These are phyloP conservation scores for Galeruca laticollis DNA, from an alignment of 2,888 invertebrate genomes.

Conservation along the genomic window DNA sequence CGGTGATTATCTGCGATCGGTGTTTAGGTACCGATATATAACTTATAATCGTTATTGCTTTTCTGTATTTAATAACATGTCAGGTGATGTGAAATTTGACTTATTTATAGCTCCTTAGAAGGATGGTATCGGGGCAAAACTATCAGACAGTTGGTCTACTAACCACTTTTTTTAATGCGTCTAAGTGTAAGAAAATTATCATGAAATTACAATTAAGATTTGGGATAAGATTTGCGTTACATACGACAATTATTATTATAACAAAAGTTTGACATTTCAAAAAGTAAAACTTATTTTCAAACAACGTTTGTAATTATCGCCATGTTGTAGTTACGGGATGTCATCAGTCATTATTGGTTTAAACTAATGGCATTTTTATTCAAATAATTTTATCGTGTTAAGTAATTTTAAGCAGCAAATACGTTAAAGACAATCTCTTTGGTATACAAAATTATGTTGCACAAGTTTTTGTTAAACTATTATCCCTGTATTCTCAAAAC, in stretches of 20 bases:
- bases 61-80: conserved; percentile 53
- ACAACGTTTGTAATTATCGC: too few species aligned
- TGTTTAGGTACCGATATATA: conserved; percentile 53
- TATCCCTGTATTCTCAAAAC: too few species aligned
- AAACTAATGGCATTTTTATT: too few species aligned
- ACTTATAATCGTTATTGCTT: conserved; percentile 56
- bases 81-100: conserved; percentile 49
- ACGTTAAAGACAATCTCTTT: too few species aligned
- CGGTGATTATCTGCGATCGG: conserved; percentile 55
- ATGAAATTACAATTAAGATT: conserved; percentile 4
- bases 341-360: too few species aligned
- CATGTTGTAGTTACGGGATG: too few species aligned
- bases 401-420: too few species aligned
- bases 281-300: too few species aligned
- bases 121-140: conserved; percentile 20
- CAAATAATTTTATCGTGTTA: too few species aligned
- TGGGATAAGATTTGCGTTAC: neutral
- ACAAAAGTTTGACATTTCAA: too few species aligned
- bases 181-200: conserved; percentile 18
- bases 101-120: conserved; percentile 43
- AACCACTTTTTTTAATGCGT: conserved; percentile 13
- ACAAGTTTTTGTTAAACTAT: too few species aligned
- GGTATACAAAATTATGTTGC: too few species aligned
- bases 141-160: conserved; percentile 30
- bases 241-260: neutral